These are phyloP conservation scores for Anolis carolinensis DNA, from an alignment of 2,113 vertebrate species.

Conservation along the genomic window DNA sequence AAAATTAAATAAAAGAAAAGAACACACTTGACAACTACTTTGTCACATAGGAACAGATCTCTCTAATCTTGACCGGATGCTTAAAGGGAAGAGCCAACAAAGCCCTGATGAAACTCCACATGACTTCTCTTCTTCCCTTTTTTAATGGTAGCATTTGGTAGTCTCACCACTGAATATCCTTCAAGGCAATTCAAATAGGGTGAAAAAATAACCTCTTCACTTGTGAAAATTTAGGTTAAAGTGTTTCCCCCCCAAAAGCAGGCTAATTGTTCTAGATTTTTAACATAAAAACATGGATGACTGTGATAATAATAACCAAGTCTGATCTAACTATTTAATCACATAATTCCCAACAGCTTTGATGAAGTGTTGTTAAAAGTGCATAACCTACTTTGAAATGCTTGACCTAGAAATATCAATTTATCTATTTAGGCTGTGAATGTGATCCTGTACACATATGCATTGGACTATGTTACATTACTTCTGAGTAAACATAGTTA, in stretches of 20 bases:
- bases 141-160: neutral
- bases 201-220: neutral
- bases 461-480: neutral
- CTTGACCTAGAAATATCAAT: slow-evolving; percentile 24
- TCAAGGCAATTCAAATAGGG: neutral
- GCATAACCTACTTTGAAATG: slow-evolving; percentile 7
- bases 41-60: neutral
- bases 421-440: neutral
- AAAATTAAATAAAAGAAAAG: neutral
- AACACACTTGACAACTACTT: neutral
- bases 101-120: neutral
- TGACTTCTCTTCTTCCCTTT: neutral
- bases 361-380: neutral
- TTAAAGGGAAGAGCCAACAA: neutral
- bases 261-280: neutral
- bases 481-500: neutral
- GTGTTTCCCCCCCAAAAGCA: neutral
- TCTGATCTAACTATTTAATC: slow-evolving; percentile 23
- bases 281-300: neutral
- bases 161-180: neutral
- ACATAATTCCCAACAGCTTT: slow-evolving; percentile 8
- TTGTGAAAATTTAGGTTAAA: neutral
- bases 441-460: neutral
- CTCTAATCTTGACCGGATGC: neutral
- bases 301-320: slow-evolving; percentile 5